A percentile compares a stretch with the other conserved stretches of the same genome.
Evolutionary conservation across 2,888 invertebrate species (phyloP).

Genomic region (Invenusta paracnida): DNA sequence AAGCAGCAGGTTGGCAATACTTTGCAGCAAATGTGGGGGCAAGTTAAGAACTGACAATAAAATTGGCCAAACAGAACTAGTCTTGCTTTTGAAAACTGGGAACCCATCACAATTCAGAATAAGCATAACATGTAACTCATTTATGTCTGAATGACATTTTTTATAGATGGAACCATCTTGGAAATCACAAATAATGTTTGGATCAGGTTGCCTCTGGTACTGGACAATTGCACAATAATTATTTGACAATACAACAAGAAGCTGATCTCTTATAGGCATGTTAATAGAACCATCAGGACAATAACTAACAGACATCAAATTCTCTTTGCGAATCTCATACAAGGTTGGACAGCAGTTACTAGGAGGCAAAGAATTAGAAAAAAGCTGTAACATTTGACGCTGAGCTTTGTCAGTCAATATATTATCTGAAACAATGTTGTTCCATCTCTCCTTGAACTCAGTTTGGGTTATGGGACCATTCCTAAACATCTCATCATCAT

Average conservation of each 20-base stretch:
- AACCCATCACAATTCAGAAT: slow-evolving; percentile 1
- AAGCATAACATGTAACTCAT: background rate
- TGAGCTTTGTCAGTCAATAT: background rate
- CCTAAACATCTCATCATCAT: background rate
- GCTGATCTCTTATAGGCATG: background rate
- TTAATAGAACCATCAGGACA: slow-evolving; percentile 15
- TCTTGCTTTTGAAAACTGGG: background rate
- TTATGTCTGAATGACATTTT: background rate
- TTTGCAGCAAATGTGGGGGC: background rate
- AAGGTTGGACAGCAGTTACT: background rate
- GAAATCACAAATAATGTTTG: background rate
- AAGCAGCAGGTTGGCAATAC: background rate
- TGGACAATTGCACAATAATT: background rate
- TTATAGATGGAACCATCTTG: background rate
- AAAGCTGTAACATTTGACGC: background rate
- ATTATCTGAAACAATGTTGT: background rate
- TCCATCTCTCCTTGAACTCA: background rate
- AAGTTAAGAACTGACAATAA: background rate
- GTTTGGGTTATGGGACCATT: background rate
- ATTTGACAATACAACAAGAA: background rate
- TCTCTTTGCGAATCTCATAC: background rate
- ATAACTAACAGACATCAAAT: background rate
- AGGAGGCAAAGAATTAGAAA: slow-evolving; percentile 1
- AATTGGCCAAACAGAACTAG: background rate
- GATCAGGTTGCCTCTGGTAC: background rate